phyloP scores from a whole-genome alignment of 1,140 invertebrate species.

The Caenorhabditis inopinata region DNA sequence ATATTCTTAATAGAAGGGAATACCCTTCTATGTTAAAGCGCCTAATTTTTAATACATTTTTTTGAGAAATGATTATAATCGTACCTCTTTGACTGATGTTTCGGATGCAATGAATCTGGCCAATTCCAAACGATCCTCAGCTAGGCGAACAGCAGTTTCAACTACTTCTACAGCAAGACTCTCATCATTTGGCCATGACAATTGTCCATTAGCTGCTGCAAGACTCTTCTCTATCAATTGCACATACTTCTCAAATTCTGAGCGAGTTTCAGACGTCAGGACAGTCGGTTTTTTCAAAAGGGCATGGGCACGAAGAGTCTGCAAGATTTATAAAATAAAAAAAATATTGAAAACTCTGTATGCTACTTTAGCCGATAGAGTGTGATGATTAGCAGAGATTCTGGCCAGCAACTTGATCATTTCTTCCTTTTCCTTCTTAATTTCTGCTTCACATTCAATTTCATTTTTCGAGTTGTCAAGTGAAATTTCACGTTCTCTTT shows the following conservation, averaged over 20 bases:
- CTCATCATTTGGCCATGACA: slow-evolving; percentile 2
- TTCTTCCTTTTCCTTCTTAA: not conserved
- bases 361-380: slow-evolving; percentile 9
- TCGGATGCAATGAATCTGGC: slow-evolving; percentile 12
- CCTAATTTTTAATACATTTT: too few species aligned
- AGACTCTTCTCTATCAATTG: slow-evolving; percentile 33
- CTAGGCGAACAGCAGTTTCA: not conserved
- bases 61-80: not conserved
- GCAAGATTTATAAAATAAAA: not conserved
- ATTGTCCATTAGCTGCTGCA: not conserved
- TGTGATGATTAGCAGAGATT: slow-evolving; percentile 30
- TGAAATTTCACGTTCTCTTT: not conserved
- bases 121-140: slow-evolving; percentile 1
- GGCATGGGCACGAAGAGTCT: slow-evolving; percentile 8
- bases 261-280: not conserved
- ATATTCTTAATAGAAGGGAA: too few species aligned
- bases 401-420: slow-evolving; percentile 31
- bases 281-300: slow-evolving; percentile 19
- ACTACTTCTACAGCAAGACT: not conserved
- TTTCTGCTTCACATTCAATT: not conserved
- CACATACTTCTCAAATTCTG: slow-evolving; percentile 38
- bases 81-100: slow-evolving; percentile 27
- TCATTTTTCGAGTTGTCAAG: not conserved
- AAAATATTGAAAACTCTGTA: not conserved
- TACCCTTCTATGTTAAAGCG: too few species aligned